Conservation (phyloP, 2,888 invertebrate genomes). For the Oscheius sp. region DNA sequence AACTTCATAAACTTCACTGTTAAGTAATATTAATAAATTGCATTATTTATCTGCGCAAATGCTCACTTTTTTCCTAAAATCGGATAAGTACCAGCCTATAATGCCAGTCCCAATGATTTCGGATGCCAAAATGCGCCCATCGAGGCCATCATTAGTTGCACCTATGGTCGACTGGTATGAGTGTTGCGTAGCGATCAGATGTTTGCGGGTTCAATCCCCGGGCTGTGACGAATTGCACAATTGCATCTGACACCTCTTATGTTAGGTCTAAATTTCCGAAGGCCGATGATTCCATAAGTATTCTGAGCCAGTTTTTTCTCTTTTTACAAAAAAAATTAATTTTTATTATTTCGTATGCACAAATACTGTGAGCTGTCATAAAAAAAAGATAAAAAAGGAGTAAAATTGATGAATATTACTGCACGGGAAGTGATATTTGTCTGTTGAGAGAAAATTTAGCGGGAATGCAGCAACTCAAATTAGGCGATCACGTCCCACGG, state of each 20-base stretch:
- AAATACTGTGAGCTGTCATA: constrained; percentile 34
- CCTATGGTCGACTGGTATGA: too few species aligned
- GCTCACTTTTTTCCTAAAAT: too few species aligned
- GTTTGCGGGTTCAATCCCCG: constrained; percentile 13
- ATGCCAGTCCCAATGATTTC: too few species aligned
- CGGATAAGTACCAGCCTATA: too few species aligned
- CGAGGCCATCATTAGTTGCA: too few species aligned
- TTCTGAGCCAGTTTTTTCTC: neutral
- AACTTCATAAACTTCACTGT: too few species aligned
- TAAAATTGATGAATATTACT: neutral
- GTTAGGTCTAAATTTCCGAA: constrained; percentile 10
- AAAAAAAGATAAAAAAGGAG: constrained; percentile 8
- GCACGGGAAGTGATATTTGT: constrained; percentile 15
- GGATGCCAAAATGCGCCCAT: too few species aligned
- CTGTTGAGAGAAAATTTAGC: neutral
- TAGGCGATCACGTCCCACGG: constrained; percentile 20
- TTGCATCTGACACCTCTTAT: constrained; percentile 34
- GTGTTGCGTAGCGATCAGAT: too few species aligned
- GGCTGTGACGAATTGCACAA: constrained; percentile 28
- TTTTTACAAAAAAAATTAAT: constrained; percentile 75
- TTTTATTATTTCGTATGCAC: constrained; percentile 35
- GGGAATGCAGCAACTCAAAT: constrained; percentile 1
- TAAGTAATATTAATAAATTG: too few species aligned
- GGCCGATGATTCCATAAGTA: neutral
- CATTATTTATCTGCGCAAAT: too few species aligned